These are phyloP conservation scores for Pelobates fuscus DNA, from an alignment of 2,113 vertebrate genomes.

Conservation along the genomic window DNA sequence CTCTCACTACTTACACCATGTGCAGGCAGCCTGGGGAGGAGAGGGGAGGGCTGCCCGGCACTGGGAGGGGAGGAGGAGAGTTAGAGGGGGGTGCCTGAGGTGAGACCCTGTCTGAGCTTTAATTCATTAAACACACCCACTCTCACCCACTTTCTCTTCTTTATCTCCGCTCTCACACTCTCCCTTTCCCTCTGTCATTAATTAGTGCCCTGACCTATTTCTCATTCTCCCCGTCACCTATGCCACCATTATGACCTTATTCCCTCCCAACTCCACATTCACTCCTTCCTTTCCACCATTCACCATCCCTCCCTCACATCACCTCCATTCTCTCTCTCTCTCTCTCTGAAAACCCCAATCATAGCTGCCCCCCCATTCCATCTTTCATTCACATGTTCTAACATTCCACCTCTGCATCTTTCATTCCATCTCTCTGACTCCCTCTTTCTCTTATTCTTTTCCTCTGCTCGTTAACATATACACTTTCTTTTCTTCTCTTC, in stretches of 20 bases:
- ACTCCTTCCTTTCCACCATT: not conserved
- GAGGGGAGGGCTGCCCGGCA: slow-evolving; percentile 40
- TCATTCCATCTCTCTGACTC: not conserved
- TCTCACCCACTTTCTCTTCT: slow-evolving; percentile 28
- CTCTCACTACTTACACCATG: slow-evolving; percentile 43
- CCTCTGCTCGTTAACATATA: not conserved
- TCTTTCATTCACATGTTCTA: too few relatives aligned
- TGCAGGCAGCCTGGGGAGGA: slow-evolving; percentile 53
- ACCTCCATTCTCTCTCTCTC: not conserved
- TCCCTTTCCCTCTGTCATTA: slow-evolving; percentile 4
- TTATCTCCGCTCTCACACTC: slow-evolving; percentile 16
- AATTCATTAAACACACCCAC: slow-evolving; percentile 45
- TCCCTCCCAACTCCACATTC: not conserved
- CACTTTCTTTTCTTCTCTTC: not conserved
- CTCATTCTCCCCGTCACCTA: not conserved
- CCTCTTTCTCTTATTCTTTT: not conserved
- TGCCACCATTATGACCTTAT: not conserved
- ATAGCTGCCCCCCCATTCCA: too few relatives aligned
- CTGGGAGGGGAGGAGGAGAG: slow-evolving; percentile 16
- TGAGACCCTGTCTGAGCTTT: slow-evolving; percentile 46
- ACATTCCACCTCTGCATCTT: not conserved
- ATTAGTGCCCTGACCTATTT: not conserved
- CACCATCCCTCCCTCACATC: not conserved
- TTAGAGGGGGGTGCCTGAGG: slow-evolving; percentile 31
- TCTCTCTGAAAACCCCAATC: too few relatives aligned